A percentile compares a stretch with the other conserved stretches of the same genome.
These are phyloP conservation scores for Agriopis leucophaearia DNA, from an alignment of 2,888 invertebrate genomes.

Conservation along the genomic window DNA sequence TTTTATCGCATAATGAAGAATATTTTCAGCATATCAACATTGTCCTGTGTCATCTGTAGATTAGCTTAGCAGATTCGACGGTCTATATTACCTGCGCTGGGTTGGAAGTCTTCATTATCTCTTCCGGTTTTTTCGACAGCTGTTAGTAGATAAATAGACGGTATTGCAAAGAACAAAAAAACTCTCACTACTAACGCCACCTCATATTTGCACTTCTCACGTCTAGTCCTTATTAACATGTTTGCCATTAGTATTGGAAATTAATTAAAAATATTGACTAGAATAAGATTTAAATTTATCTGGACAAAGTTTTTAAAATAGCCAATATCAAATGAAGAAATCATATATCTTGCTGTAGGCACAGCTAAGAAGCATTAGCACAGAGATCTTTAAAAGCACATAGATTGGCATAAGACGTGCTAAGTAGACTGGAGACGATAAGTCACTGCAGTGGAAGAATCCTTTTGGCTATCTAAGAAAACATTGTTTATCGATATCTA, in stretches of 20 bases:
- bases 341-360: conserved; percentile 73
- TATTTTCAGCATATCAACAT: too few species aligned
- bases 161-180: conserved; percentile 69
- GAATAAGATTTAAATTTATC: conserved; percentile 22
- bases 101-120: conserved; percentile 25
- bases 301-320: conserved; percentile 19
- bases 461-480: conserved; percentile 56
- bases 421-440: conserved; percentile 46
- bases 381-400: conserved; percentile 44
- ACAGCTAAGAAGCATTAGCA: conserved; percentile 70
- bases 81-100: conserved; percentile 51
- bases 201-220: conserved; percentile 61
- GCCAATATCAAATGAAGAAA: conserved; percentile 77
- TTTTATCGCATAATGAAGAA: too few species aligned
- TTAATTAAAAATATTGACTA: conserved; percentile 49
- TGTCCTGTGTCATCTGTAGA: too few species aligned
- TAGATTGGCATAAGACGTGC: conserved; percentile 60
- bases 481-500: conserved; percentile 60
- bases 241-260: conserved; percentile 69
- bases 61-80: not conserved
- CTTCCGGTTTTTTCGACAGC: conserved; percentile 32
- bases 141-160: conserved; percentile 63
- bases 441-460: conserved; percentile 56
- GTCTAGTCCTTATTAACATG: conserved; percentile 80
- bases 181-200: conserved; percentile 67